Evolutionary conservation across 2,888 invertebrate genomes (phyloP), one percentile per base, ranked within the genome.

Genomic region (Dione vanillae): DNA sequence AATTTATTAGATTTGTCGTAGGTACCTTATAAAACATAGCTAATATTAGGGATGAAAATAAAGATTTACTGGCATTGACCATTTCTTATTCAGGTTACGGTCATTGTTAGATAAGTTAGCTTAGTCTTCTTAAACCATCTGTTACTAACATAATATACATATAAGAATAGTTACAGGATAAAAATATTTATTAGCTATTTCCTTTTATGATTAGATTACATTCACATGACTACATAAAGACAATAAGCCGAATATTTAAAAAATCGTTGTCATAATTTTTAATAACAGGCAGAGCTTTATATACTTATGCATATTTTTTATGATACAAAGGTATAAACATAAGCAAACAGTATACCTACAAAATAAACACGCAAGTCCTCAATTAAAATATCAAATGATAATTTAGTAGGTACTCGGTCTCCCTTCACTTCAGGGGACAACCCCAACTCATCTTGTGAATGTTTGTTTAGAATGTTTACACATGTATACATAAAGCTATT

Each of bases 331-430:
- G 27, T 27, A 27, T 5, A 27, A 27, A 27, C 27, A 27, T 27
- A 27, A 72, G 58, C 35, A 45, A 67, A 73, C 54, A 69, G 67
- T 27, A 5, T 49, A 43, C 58, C 43, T 40, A 27, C 27, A 68
- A 72, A 66, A 72, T 69, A 69, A 41, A 66, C 70, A 70, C 43
- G 27, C 56, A 11, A 43, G 58, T 16, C 52, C 59, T 67, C 61
- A 71, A 68, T 73, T 67, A 73, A 70, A 73, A 70, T 67, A 68
- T 67, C 68, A 70, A 73, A 67, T 68, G 27, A 52, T 62, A 65
- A 68, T 71, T 73, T 71, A 68, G 59, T 43, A 65, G 59, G 64
- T 49, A 49, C 52, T 52, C 35, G 52, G 67, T 43, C 49, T 43
- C 61, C 41, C 61, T 65, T 64, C 64, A 64, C 61, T 56, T 61